phyloP scores from a whole-genome alignment of 2,888 invertebrate species.

The Chironomus tentans region DNA sequence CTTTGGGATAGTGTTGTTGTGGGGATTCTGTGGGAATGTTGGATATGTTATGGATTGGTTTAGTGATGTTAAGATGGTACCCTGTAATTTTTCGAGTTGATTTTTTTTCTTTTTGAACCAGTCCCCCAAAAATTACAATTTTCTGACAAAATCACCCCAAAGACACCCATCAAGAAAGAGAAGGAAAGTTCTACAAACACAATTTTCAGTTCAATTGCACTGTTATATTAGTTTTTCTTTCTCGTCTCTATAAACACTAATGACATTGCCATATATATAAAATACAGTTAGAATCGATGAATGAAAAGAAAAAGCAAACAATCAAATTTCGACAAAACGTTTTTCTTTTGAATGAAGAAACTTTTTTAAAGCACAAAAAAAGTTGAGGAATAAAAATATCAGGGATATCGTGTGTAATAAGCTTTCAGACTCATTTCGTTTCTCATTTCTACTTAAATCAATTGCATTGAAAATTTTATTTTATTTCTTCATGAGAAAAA shows the following conservation, averaged over 20 bases:
- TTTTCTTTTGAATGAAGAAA: background rate
- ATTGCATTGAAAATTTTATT: no score
- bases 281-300: background rate
- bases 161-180: background rate
- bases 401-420: constrained; percentile 12
- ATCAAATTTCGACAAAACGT: background rate
- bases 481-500: no score
- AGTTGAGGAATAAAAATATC: no score
- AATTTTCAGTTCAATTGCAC: background rate
- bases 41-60: no score
- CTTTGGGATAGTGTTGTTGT: background rate
- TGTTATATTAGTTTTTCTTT: background rate
- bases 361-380: background rate
- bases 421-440: background rate
- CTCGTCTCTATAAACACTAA: background rate
- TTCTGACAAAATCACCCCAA: no score
- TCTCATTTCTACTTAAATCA: no score
- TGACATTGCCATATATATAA: background rate
- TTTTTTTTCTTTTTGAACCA: no score
- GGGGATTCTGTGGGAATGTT: no score
- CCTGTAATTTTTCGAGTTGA: no score
- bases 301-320: background rate
- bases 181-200: background rate
- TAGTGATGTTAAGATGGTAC: no score
- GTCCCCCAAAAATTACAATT: no score